Conservation (phyloP, 2,888 invertebrate genomes). For the Leucozona laternaria region DNA sequence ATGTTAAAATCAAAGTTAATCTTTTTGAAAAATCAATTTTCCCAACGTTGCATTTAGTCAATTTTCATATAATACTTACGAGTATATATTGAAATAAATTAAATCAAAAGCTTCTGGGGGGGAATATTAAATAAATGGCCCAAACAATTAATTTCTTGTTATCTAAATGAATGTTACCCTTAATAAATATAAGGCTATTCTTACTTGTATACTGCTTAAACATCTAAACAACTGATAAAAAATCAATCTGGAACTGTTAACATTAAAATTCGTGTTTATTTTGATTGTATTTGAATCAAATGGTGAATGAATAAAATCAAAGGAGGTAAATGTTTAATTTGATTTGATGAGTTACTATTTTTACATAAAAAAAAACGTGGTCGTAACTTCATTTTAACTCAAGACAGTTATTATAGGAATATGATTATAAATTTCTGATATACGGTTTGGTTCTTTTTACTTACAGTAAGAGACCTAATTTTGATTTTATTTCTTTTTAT, state of each 20-base stretch:
- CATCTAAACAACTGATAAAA: neutral
- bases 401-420: neutral
- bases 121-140: neutral
- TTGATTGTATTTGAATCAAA: neutral
- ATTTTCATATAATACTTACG: too few species aligned
- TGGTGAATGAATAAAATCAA: neutral
- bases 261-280: neutral
- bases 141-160: neutral
- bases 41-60: neutral
- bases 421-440: neutral
- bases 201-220: neutral
- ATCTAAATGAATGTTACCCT: neutral
- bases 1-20: neutral
- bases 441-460: neutral
- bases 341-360: neutral
- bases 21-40: neutral
- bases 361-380: neutral
- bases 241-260: neutral
- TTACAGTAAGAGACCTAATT: too few species aligned
- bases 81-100: too few species aligned
- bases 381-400: neutral
- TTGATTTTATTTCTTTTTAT: too few species aligned
- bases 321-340: neutral
- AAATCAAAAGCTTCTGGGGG: neutral
- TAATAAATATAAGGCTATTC: neutral